Percentiles rank a stretch among this genome's conserved stretches.
Conservation (phyloP, 2,888 invertebrate genomes). For the Scrobipalpa costella region DNA sequence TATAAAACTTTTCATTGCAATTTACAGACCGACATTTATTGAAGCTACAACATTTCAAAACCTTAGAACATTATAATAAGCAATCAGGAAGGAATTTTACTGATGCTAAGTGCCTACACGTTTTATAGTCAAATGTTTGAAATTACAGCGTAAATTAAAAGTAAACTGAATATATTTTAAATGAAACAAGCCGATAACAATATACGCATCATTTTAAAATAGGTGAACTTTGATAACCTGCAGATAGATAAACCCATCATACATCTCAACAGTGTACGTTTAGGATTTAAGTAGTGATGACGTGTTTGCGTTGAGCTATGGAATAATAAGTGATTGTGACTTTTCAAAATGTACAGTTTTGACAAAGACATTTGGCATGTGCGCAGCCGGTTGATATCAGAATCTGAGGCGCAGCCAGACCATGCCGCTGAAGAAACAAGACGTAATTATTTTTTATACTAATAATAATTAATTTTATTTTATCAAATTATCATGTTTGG, state of each 20-base stretch:
- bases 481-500: neutral
- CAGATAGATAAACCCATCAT: constrained; percentile 4
- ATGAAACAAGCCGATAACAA: neutral
- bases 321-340: constrained; percentile 7
- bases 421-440: constrained; percentile 38
- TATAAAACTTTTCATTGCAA: no score
- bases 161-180: neutral
- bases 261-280: neutral
- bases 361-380: constrained; percentile 77
- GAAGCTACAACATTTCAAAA: no score
- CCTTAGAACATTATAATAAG: no score
- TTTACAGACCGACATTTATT: no score
- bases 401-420: constrained; percentile 53
- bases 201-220: neutral
- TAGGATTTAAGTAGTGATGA: neutral
- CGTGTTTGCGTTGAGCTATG: neutral
- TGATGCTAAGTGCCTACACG: no score
- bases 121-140: no score
- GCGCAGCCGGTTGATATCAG: constrained; percentile 40
- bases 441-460: constrained; percentile 37
- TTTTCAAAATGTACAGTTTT: constrained; percentile 66
- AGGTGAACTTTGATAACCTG: constrained; percentile 13
- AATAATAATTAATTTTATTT: neutral
- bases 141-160: neutral
- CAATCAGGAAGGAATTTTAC: no score